A percentile compares a stretch with the other conserved stretches of the same genome.
phyloP scores from a whole-genome alignment of 2,888 invertebrate genomes.

The Torymus auratus region DNA sequence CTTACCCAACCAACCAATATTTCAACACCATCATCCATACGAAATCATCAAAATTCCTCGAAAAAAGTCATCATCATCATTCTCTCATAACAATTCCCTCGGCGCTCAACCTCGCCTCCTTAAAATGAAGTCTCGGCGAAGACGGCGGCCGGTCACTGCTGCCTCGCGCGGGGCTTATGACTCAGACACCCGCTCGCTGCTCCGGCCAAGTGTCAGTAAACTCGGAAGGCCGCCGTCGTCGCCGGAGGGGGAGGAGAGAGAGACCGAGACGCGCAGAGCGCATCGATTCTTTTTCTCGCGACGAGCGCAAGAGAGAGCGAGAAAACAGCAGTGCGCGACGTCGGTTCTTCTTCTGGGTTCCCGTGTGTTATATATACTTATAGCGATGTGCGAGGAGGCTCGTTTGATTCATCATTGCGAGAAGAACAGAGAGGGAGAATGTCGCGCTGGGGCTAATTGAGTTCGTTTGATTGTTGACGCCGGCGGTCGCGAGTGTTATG shows the following conservation, averaged over 20 bases:
- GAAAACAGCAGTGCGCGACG: neutral
- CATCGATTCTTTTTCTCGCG: conserved; percentile 48
- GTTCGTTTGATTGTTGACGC: too few relatives aligned
- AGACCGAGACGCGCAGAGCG: neutral
- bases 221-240: conserved; percentile 45
- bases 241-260: conserved; percentile 13
- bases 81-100: too few relatives aligned
- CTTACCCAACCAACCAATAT: too few relatives aligned
- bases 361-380: too few relatives aligned
- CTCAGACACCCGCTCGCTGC: neutral
- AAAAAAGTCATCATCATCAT: too few relatives aligned
- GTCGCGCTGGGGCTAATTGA: too few relatives aligned
- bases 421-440: too few relatives aligned
- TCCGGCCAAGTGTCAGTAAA: conserved; percentile 55
- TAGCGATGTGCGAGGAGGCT: too few relatives aligned
- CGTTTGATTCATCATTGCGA: too few relatives aligned
- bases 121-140: neutral
- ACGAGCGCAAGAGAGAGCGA: conserved; percentile 9
- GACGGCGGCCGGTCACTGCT: neutral
- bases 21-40: too few relatives aligned
- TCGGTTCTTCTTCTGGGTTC: neutral
- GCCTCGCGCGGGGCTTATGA: neutral
- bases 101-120: neutral
- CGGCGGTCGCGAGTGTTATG: too few relatives aligned
- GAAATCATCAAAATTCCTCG: too few relatives aligned